Evolutionary conservation across 2,113 vertebrate species (phyloP).

Genomic region (Ellobius talpinus): DNA sequence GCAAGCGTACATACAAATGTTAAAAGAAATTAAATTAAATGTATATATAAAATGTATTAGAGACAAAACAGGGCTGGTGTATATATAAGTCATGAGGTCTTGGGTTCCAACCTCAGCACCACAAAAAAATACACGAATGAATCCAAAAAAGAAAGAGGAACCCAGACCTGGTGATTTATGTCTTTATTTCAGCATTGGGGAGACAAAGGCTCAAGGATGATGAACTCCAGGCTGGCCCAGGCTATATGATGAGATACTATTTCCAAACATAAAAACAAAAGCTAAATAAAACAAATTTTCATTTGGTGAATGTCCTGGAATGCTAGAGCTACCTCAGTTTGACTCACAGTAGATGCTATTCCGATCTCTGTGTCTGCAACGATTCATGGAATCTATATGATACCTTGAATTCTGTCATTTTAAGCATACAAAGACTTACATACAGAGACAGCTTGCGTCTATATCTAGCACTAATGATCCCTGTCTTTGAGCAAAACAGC

Average conservation of each 20-base stretch:
- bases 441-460: neutral
- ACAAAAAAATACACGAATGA: neutral
- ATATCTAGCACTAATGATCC: neutral
- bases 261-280: neutral
- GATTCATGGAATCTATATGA: neutral
- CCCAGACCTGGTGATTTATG: no score
- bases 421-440: neutral
- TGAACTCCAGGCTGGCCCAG: neutral
- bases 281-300: neutral
- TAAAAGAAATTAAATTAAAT: neutral
- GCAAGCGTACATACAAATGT: neutral
- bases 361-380: neutral
- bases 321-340: fast-evolving
- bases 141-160: neutral
- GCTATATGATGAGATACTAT: neutral
- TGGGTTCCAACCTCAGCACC: neutral
- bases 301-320: neutral
- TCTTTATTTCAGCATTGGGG: neutral
- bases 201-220: neutral
- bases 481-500: neutral
- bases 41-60: neutral
- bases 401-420: neutral
- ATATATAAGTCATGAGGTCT: neutral
- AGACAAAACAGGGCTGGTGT: neutral
- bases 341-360: neutral